A percentile compares a stretch with the other conserved stretches of the same genome.
Conservation (phyloP, 2,797 vertebrate species). For the Gouania willdenowi region DNA sequence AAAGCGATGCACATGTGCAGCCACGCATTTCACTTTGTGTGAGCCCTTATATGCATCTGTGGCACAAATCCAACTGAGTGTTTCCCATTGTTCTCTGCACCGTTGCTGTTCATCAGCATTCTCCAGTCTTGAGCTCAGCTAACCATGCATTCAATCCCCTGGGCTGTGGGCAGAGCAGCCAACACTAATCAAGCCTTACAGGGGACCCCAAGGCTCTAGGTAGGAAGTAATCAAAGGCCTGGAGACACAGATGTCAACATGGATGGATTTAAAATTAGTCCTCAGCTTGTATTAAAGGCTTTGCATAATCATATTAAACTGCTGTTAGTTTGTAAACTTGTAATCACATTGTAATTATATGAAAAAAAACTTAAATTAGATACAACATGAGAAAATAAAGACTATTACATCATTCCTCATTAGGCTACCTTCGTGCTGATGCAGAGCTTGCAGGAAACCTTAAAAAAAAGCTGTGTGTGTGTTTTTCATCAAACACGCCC, state of each 20-base stretch:
- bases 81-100: conserved; percentile 44
- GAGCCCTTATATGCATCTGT: conserved; percentile 16
- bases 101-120: conserved; percentile 49
- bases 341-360: too few relatives aligned
- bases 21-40: conserved; percentile 9
- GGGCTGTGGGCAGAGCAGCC: conserved; percentile 53
- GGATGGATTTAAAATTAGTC: conserved; percentile 24
- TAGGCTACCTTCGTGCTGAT: conserved; percentile 24
- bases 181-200: conserved; percentile 66
- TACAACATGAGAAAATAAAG: conserved; percentile 18
- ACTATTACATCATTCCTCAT: conserved; percentile 13
- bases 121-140: conserved; percentile 38
- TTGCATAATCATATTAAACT: conserved; percentile 4
- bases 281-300: conserved; percentile 6
- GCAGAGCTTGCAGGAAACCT: conserved; percentile 16
- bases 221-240: conserved; percentile 42
- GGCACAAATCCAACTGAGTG: conserved; percentile 39
- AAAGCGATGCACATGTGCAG: conserved; percentile 6
- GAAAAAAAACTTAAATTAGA: conserved; percentile 1
- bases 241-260: conserved; percentile 31
- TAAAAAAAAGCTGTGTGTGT: conserved; percentile 11
- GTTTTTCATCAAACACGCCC: conserved; percentile 24
- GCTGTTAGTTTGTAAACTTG: conserved; percentile 1
- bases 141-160: conserved; percentile 55
- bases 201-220: conserved; percentile 55